Base-by-base conservation (phyloP, 2,797 vertebrate species). In the Cheirogaleus major region DNA sequence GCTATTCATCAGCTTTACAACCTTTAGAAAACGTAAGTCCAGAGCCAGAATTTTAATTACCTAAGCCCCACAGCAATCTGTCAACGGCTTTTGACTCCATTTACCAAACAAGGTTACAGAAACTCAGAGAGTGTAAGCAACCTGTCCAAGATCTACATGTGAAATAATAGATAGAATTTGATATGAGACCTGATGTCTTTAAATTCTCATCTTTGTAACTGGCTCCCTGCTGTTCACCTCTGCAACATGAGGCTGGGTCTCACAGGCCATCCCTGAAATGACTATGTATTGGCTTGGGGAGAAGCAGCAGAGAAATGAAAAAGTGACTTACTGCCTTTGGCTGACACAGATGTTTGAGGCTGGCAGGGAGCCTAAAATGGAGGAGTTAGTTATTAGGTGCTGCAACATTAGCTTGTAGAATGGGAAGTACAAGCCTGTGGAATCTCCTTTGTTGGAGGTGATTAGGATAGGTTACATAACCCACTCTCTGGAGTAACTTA, bases 81-180 rank as follows among this genome's bases (percentile, higher is more conserved):
- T 83, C 81, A 83, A 63, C 13, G 94, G 48, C 22, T 94, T 81
- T 80, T 67, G 35, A 50, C 52, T 93, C 92, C 41, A 43, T 88
- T 94, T 96, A 61, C 59, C 93, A 81, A 96, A 95, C 67, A 92
- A 93, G 35, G n/a, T 81, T 91, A 50, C 70, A 89, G 72, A 73
- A 89, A 94, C 22, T 79, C 35, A 67, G 5, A 5, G 55, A 96
- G n/a, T 11, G 86, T 87, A 79, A 86, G 65, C 22, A 88, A 65
- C 22, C 82, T 92, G 63, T 75, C 69, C 61, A 86, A 61, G 32
- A 93, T 75, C 61, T 76, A 80, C 35, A 92, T 32, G 43, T 50
- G 30, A 78, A 95, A 78, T 76, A 70, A 85, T 65, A 57, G 94
- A 83, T 48, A 79, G 23, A n/a, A 83, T 80, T 93, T 91, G 55